Conservation (phyloP, 2,888 invertebrate genomes). For the Spialia ferax region DNA sequence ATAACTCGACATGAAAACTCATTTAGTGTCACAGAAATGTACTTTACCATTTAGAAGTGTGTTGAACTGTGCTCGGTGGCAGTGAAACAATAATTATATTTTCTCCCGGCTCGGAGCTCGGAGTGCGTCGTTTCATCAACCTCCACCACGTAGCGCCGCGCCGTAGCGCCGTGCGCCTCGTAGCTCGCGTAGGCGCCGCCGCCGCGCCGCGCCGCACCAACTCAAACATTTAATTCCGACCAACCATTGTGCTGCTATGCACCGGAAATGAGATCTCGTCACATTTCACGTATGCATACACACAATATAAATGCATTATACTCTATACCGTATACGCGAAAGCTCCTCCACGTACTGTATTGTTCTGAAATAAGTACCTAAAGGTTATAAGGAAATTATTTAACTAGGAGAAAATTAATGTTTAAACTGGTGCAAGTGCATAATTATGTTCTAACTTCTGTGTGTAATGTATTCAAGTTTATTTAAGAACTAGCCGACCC, state of each 20-base stretch:
- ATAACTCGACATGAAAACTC: constrained; percentile 72
- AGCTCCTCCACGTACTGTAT: background rate
- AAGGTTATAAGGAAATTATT: background rate
- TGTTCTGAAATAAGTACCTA: background rate
- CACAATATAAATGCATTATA: constrained; percentile 20
- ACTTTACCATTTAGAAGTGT: constrained; percentile 76
- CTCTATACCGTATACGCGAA: background rate
- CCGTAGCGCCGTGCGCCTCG: constrained; percentile 50
- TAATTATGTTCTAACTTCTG: too few relatives aligned
- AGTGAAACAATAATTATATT: constrained; percentile 82
- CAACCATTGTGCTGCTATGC: constrained; percentile 70
- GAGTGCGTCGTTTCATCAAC: constrained; percentile 79
- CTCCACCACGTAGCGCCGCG: constrained; percentile 47
- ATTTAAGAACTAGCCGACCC: too few relatives aligned
- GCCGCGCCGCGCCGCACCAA: constrained; percentile 68
- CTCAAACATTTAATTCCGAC: constrained; percentile 80
- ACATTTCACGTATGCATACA: constrained; percentile 51
- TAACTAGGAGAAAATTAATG: too few relatives aligned
- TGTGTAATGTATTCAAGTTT: too few relatives aligned
- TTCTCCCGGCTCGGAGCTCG: constrained; percentile 71
- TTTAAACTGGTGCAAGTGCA: too few relatives aligned
- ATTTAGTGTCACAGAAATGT: constrained; percentile 75
- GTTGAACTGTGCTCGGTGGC: constrained; percentile 72
- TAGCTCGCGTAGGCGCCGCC: constrained; percentile 67
- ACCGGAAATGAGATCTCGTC: constrained; percentile 71